These are phyloP conservation scores for Temnothorax rugatulus DNA, from an alignment of 2,888 invertebrate genomes.

Conservation along the genomic window DNA sequence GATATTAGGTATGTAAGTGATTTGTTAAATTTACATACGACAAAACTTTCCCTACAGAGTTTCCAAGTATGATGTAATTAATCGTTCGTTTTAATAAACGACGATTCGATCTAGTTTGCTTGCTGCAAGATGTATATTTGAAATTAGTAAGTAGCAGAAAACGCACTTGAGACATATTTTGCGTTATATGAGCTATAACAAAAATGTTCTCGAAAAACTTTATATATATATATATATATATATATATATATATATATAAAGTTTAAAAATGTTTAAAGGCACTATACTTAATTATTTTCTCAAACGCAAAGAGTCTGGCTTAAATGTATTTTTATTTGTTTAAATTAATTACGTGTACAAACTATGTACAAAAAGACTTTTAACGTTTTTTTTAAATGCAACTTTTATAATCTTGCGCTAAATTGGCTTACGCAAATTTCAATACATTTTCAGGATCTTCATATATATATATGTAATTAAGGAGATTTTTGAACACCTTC, in stretches of 20 bases:
- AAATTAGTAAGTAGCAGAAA: constrained; percentile 12
- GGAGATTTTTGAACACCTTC: not conserved
- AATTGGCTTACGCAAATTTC: constrained; percentile 12
- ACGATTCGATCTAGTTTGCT: constrained; percentile 20
- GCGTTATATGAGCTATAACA: constrained; percentile 4
- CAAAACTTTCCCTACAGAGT: constrained; percentile 22
- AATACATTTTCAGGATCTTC: not conserved
- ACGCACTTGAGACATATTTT: constrained; percentile 26
- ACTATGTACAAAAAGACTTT: not conserved
- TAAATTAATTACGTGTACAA: not conserved
- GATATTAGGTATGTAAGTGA: constrained; percentile 26
- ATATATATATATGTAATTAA: not conserved
- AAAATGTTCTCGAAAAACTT: not conserved
- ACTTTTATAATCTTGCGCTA: not conserved
- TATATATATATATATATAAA: not conserved
- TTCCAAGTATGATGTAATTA: constrained; percentile 21
- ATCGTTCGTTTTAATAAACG: constrained; percentile 13
- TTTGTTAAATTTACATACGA: constrained; percentile 32
- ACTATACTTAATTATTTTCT: constrained; percentile 29
- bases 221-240: not conserved
- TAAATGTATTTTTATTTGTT: constrained; percentile 6
- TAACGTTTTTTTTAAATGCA: not conserved
- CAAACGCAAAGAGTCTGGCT: not conserved
- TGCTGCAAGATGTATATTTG: constrained; percentile 4
- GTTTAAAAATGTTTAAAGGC: constrained; percentile 14